Evolutionary conservation across 2,888 invertebrate species (phyloP).

Genomic region (Hermaeophaga mercurialis): DNA sequence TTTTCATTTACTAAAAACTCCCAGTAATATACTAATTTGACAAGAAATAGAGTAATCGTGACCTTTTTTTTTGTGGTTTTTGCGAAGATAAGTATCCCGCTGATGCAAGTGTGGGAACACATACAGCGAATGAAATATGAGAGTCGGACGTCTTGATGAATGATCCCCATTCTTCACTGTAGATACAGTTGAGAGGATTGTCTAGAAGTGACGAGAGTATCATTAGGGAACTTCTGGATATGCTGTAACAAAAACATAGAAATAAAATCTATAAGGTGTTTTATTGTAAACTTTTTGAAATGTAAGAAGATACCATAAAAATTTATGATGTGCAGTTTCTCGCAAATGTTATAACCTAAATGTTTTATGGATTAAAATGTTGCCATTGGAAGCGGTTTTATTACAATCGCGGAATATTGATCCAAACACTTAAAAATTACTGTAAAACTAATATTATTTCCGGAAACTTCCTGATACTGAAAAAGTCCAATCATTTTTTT

Average conservation of each 20-base stretch:
- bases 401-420: too few species aligned
- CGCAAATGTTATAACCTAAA: too few species aligned
- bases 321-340: constrained; percentile 6
- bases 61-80: constrained; percentile 11
- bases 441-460: too few species aligned
- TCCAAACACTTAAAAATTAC: too few species aligned
- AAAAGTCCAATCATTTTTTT: too few species aligned
- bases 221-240: constrained; percentile 10
- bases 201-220: constrained; percentile 21
- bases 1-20: too few species aligned
- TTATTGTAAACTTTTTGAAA: constrained; percentile 4
- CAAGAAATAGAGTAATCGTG: neutral
- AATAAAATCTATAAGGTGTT: constrained; percentile 11
- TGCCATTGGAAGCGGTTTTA: too few species aligned
- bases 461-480: too few species aligned
- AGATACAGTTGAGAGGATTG: constrained; percentile 24
- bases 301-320: neutral
- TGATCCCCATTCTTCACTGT: constrained; percentile 25
- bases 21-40: neutral
- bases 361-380: too few species aligned
- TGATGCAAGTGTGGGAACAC: constrained; percentile 18
- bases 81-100: constrained; percentile 12
- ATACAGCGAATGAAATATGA: constrained; percentile 27
- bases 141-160: constrained; percentile 25
- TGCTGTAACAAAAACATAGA: neutral